Base-by-base conservation (phyloP, 2,113 vertebrate genomes). In the Phylloscopus trochilus region DNA sequence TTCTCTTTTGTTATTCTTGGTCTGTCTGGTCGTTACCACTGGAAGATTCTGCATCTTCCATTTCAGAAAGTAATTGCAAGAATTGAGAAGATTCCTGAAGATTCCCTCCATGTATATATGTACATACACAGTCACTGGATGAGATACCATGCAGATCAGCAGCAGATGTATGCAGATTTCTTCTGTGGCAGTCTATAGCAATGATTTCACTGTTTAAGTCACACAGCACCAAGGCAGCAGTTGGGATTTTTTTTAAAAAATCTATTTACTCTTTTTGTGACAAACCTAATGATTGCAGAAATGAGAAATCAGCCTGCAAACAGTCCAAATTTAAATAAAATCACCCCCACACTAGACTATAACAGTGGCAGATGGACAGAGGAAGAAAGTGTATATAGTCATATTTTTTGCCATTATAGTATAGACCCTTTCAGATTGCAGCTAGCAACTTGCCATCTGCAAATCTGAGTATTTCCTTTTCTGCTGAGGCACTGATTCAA, bases 281-380 rank as follows among this genome's bases (percentile, higher is more conserved):
- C 72, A 95, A 96, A 95, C 49, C 43, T 69, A 89, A 68, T 96
- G 67, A 90, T 92, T 89, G 44, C 74, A 92, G 81, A 88, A 93
- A 95, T 94, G 83, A 95, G 76, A 96, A 97, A 94, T 93, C 87
- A 89, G 90, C 88, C 91, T 96, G 85, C 93, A 95, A 82, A 90
- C 81, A 93, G 87, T 96, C 93, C 97, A 97, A 90, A 95, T 96
- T 96, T 93, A 86, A 96, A 96, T 87, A 90, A 92, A 93, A 95
- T 94, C 94, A 90, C 88, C 93, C 94, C 88, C 86, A 62, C 93
- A 33, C 56, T 92, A 96, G 93, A 95, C 91, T 95, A n/a, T 96
- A 96, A 95, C 92, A 93, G 93, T 92, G 90, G 95, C 97, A 98
- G 97, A 97, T 97, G 96, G 97, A 97, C 96, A 97, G 92, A 97